Evolutionary conservation across 2,888 invertebrate species (phyloP).

Genomic region (Plagodis pulveraria): DNA sequence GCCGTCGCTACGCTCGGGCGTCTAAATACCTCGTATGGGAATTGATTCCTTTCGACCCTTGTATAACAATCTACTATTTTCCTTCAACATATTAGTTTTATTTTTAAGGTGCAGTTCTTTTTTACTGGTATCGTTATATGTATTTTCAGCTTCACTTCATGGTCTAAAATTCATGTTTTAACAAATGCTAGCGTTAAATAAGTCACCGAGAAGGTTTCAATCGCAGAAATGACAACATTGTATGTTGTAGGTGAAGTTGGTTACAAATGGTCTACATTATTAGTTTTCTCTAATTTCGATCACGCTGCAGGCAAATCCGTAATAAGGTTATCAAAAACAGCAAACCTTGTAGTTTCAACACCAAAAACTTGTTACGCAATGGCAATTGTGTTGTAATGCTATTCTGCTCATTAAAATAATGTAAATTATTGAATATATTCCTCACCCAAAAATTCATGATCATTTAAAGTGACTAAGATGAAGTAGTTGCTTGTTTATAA

Average conservation of each 20-base stretch:
- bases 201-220: conserved; percentile 1
- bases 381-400: too few species aligned
- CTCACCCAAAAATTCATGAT: too few species aligned
- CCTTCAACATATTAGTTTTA: too few species aligned
- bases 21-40: too few species aligned
- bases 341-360: background rate
- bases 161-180: background rate
- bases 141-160: conserved; percentile 1
- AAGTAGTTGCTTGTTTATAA: too few species aligned
- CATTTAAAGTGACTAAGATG: too few species aligned
- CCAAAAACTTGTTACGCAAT: too few species aligned
- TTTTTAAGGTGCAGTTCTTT: too few species aligned
- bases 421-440: background rate
- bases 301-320: background rate
- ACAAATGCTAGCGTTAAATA: background rate
- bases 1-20: too few species aligned
- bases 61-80: background rate
- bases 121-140: too few species aligned
- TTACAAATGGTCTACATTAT: background rate
- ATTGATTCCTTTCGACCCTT: background rate
- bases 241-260: background rate
- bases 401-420: too few species aligned
- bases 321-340: conserved; percentile 1
- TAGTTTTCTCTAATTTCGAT: conserved; percentile 1
- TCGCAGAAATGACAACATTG: background rate